A percentile compares a stretch with the other conserved stretches of the same genome.
phyloP scores from a whole-genome alignment of 2,888 invertebrate genomes.

The Nemapogon koenigi region DNA sequence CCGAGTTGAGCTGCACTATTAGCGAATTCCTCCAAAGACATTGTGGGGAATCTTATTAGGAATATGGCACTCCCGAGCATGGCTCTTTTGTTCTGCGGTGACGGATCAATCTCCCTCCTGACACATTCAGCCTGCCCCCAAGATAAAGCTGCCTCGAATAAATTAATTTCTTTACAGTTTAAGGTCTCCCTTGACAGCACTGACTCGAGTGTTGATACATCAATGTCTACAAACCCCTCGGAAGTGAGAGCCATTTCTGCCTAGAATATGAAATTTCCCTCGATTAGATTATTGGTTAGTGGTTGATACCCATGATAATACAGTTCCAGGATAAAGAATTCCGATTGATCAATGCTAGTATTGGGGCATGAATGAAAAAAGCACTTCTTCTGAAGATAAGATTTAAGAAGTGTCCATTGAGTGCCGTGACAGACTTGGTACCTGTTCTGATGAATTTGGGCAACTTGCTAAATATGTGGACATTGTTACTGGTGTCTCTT shows the following conservation, averaged over 20 bases:
- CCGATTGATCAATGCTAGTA: no score
- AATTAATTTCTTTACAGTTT: slow-evolving; percentile 91
- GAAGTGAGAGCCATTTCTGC: slow-evolving; percentile 96
- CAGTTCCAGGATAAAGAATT: no score
- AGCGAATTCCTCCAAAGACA: slow-evolving; percentile 90
- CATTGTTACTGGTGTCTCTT: no score
- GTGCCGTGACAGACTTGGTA: no score
- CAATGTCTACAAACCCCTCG: slow-evolving; percentile 96
- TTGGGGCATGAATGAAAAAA: no score
- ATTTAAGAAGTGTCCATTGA: no score
- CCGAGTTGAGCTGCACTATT: slow-evolving; percentile 94
- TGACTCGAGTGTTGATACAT: slow-evolving; percentile 89
- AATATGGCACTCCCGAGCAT: slow-evolving; percentile 82
- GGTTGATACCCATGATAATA: no score
- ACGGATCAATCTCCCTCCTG: slow-evolving; percentile 81
- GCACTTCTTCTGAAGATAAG: no score
- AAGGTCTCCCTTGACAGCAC: slow-evolving; percentile 92
- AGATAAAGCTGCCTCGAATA: slow-evolving; percentile 88
- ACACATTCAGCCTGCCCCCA: slow-evolving; percentile 94
- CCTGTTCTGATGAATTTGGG: no score
- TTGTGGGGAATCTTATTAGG: slow-evolving; percentile 91
- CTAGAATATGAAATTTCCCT: slow-evolving; percentile 46
- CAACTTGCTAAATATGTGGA: no score
- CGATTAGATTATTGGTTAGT: no score
- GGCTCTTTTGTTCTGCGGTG: slow-evolving; percentile 79